Conservation (phyloP, 2,888 invertebrate genomes). For the Tenthredo scrophulariae region DNA sequence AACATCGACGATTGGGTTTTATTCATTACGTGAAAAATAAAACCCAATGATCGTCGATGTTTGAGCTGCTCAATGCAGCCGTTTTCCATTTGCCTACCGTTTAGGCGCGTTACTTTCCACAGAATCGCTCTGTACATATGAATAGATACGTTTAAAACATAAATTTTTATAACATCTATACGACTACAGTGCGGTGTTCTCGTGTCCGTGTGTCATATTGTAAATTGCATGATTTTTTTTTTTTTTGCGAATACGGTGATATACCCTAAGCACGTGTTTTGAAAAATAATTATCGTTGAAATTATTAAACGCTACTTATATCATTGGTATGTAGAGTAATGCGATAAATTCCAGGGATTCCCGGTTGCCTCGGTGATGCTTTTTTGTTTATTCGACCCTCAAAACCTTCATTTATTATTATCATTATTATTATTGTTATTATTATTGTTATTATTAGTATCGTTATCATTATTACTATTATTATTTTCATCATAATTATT, state of each 20-base stretch:
- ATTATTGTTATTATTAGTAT: not conserved
- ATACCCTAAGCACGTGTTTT: not conserved
- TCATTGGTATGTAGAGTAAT: slow-evolving; percentile 29
- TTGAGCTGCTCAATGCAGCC: too few species aligned
- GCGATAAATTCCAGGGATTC: slow-evolving; percentile 40
- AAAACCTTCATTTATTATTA: slow-evolving; percentile 4
- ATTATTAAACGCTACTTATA: slow-evolving; percentile 15
- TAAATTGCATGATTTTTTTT: slow-evolving; percentile 1
- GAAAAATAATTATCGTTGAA: not conserved
- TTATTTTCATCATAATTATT: not conserved
- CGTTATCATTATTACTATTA: slow-evolving; percentile 11
- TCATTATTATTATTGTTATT: not conserved
- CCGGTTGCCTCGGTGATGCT: slow-evolving; percentile 30
- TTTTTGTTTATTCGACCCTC: slow-evolving; percentile 20
- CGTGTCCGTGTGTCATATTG: slow-evolving; percentile 25
- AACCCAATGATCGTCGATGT: too few species aligned
- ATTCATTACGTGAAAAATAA: too few species aligned
- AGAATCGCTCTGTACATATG: too few species aligned
- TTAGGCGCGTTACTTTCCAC: too few species aligned
- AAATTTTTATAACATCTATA: not conserved
- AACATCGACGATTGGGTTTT: too few species aligned
- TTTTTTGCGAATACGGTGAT: not conserved
- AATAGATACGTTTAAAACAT: not conserved
- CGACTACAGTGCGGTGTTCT: slow-evolving; percentile 6
- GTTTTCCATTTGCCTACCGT: too few species aligned